A percentile compares a stretch with the other conserved stretches of the same genome.
phyloP scores from a whole-genome alignment of 2,888 invertebrate species.

The Crematogaster levior region DNA sequence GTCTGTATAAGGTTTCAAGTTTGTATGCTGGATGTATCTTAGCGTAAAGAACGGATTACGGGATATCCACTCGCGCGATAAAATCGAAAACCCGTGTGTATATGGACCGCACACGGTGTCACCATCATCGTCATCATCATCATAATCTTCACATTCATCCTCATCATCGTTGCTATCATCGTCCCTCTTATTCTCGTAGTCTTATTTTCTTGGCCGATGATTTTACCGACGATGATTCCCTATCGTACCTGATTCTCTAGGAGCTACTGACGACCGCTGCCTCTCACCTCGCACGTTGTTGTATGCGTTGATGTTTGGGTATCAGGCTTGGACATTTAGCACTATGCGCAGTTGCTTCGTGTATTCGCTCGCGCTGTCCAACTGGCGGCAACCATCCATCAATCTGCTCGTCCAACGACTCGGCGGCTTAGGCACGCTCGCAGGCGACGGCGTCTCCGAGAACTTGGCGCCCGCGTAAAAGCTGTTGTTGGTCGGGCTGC shows the following conservation, averaged over 20 bases:
- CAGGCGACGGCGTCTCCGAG: slow-evolving; percentile 93
- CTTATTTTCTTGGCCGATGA: slow-evolving; percentile 4
- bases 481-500: slow-evolving; percentile 81
- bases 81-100: slow-evolving; percentile 46
- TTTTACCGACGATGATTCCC: slow-evolving; percentile 26
- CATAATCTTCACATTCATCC: neutral
- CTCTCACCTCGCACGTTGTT: neutral
- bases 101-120: slow-evolving; percentile 37
- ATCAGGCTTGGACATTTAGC: slow-evolving; percentile 84
- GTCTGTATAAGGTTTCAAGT: slow-evolving; percentile 56
- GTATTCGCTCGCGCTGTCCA: slow-evolving; percentile 68
- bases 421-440: slow-evolving; percentile 93
- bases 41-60: slow-evolving; percentile 64
- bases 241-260: slow-evolving; percentile 69
- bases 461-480: slow-evolving; percentile 92
- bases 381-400: slow-evolving; percentile 74
- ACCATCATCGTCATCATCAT: slow-evolving; percentile 32
- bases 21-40: slow-evolving; percentile 60
- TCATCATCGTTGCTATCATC: neutral
- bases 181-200: slow-evolving; percentile 5
- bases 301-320: slow-evolving; percentile 60
- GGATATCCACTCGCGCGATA: slow-evolving; percentile 50
- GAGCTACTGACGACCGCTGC: slow-evolving; percentile 59
- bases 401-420: slow-evolving; percentile 90
- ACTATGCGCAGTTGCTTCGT: slow-evolving; percentile 82